Conservation (phyloP, 2,888 invertebrate genomes). For the Dermolepida albohirtum region DNA sequence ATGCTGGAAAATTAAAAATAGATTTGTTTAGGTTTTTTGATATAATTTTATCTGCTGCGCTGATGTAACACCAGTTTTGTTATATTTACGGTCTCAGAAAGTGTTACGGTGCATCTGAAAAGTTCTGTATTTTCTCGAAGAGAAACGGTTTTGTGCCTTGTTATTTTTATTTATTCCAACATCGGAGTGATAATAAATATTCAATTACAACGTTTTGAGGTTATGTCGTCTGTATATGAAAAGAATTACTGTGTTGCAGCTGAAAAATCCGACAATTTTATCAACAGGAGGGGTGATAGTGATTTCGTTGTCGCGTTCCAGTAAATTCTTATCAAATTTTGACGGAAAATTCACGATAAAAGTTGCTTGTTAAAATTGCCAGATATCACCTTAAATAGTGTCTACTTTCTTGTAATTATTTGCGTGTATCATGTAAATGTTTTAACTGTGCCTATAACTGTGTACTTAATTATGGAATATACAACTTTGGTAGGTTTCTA, state of each 20-base stretch:
- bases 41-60: conserved; percentile 40
- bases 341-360: conserved; percentile 29
- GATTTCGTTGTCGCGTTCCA: conserved; percentile 21
- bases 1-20: conserved; percentile 42
- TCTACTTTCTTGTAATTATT: conserved; percentile 15
- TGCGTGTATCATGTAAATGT: conserved; percentile 35
- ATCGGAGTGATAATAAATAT: conserved; percentile 10
- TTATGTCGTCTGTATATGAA: conserved; percentile 31
- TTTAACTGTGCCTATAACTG: conserved; percentile 23
- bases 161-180: conserved; percentile 27
- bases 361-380: conserved; percentile 2
- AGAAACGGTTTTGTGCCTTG: background rate
- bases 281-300: conserved; percentile 36
- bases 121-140: conserved; percentile 3
- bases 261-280: conserved; percentile 29
- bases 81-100: conserved; percentile 10
- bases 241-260: conserved; percentile 23
- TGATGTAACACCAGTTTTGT: conserved; percentile 28
- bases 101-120: conserved; percentile 12
- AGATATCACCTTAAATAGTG: conserved; percentile 10
- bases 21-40: conserved; percentile 43
- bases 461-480: conserved; percentile 44
- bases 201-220: conserved; percentile 26
- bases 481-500: conserved; percentile 42
- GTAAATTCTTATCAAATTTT: conserved; percentile 28